Evolutionary conservation across 2,888 invertebrate species (phyloP), one percentile per base, ranked within the genome.

Genomic region (Aproaerema taeniolella): DNA sequence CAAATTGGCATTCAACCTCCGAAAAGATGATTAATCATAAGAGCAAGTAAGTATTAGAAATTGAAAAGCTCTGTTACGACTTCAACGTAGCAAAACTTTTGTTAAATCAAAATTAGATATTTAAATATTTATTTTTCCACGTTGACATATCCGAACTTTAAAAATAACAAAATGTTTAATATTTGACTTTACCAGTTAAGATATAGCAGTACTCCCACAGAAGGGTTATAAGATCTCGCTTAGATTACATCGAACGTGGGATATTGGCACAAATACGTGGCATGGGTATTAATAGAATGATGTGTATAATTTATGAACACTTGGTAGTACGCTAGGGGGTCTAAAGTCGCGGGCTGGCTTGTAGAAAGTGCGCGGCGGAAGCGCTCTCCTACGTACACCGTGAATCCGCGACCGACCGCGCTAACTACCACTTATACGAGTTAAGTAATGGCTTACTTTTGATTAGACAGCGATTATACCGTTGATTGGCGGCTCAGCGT

Each of bases 401-500:
- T 51, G 67, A 64, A 61, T 67, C 66, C 52, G 62, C 61, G 55
- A 59, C 60, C 58, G 55, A 53, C 46, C 47, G 46, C 50, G 47
- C 52, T 56, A 58, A 68, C 61, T 58, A 61, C 58, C 50, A 42
- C 54, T 63, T 50, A 52, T 55, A 44, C 38, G 43, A 51, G 50
- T 49, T 60, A 63, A 62, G 58, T 61, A 62, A 59, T 58, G 51
- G 58, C 58, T 64, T 60, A 60, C 50, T 58, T 63, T 59, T 64
- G 67, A 73, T 69, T 71, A 67, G 62, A 52, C 48, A 50, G 59
- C 63, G 55, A 66, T 70, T 70, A 71, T 54, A 48, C 51, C 36
- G 49, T 53, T 61, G 62, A 67, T 68, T 65, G 55, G 60, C 54
- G 50, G 58, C 49, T 46, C 43, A 65, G 62, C 58, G 68, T 65